These are phyloP conservation scores for Herminia tarsipennalis DNA, from an alignment of 2,888 invertebrate genomes.

Conservation along the genomic window DNA sequence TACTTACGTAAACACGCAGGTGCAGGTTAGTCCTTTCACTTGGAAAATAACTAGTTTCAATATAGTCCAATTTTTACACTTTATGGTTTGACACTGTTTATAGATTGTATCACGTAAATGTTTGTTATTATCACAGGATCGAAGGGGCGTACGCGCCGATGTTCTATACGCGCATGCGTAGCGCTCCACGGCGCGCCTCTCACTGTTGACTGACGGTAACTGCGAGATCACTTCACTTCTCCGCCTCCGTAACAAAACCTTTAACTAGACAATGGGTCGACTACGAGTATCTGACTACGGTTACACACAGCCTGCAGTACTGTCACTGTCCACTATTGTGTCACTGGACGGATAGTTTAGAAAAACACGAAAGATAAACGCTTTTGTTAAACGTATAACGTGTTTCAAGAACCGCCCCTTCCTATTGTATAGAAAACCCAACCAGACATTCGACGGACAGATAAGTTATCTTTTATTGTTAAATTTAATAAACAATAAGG, in stretches of 20 bases:
- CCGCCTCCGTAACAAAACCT: conserved; percentile 42
- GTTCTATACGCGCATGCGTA: conserved; percentile 67
- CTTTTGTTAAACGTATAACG: not conserved
- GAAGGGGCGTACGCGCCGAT: conserved; percentile 31
- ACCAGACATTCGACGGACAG: conserved; percentile 28
- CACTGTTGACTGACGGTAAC: conserved; percentile 50
- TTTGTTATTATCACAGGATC: conserved; percentile 21
- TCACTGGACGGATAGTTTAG: conserved; percentile 9
- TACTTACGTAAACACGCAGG: conserved; percentile 65
- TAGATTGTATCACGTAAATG: conserved; percentile 44
- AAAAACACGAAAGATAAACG: conserved; percentile 12
- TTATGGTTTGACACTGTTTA: conserved; percentile 61
- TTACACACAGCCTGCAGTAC: conserved; percentile 9
- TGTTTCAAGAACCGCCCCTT: conserved; percentile 35
- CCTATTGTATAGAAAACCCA: conserved; percentile 14
- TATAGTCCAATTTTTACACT: conserved; percentile 52
- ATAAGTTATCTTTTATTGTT: conserved; percentile 28
- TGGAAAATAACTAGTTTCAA: conserved; percentile 44
- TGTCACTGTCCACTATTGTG: conserved; percentile 26
- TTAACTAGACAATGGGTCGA: conserved; percentile 20
- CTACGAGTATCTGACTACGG: conserved; percentile 7
- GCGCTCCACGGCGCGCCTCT: conserved; percentile 74
- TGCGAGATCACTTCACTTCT: conserved; percentile 54
- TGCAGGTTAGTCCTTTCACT: conserved; percentile 62
- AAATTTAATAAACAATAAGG: too few species aligned